A percentile compares a stretch with the other conserved stretches of the same genome.
These are phyloP conservation scores for Diabrotica balteata DNA, from an alignment of 2,888 invertebrate genomes.

Conservation along the genomic window DNA sequence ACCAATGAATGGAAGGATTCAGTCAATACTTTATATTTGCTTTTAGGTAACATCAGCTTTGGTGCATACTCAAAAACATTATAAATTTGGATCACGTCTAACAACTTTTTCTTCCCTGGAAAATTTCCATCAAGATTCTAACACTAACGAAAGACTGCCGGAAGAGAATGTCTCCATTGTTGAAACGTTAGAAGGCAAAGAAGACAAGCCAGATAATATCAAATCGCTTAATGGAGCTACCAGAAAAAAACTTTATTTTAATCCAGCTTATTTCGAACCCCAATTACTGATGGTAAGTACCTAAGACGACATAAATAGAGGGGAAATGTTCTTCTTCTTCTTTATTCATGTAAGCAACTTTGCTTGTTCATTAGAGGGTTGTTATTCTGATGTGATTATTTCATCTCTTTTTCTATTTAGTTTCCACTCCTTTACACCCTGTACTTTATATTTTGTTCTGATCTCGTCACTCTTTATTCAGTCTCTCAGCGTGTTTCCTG, in stretches of 20 bases:
- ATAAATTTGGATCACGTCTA: slow-evolving; percentile 24
- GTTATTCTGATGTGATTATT: no score
- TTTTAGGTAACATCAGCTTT: slow-evolving; percentile 73
- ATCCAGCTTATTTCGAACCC: slow-evolving; percentile 91
- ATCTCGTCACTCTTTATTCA: no score
- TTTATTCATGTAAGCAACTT: no score
- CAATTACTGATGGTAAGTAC: slow-evolving; percentile 77
- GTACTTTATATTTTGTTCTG: no score
- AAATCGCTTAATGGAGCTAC: slow-evolving; percentile 73
- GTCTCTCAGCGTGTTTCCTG: no score
- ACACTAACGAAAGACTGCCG: slow-evolving; percentile 75
- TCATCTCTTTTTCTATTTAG: no score
- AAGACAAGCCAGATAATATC: slow-evolving; percentile 71
- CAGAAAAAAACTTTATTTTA: slow-evolving; percentile 84
- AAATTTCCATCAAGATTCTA: slow-evolving; percentile 62
- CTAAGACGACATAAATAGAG: no score
- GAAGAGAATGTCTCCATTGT: slow-evolving; percentile 87
- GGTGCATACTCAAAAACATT: slow-evolving; percentile 67
- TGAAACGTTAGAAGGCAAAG: slow-evolving; percentile 74
- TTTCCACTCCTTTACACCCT: no score
- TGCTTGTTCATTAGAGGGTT: no score
- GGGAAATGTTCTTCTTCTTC: no score
- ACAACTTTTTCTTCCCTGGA: slow-evolving; percentile 44
- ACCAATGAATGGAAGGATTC: no score
- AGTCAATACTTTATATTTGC: no score